phyloP scores from a whole-genome alignment of 2,888 invertebrate species.

The Bibio marci region DNA sequence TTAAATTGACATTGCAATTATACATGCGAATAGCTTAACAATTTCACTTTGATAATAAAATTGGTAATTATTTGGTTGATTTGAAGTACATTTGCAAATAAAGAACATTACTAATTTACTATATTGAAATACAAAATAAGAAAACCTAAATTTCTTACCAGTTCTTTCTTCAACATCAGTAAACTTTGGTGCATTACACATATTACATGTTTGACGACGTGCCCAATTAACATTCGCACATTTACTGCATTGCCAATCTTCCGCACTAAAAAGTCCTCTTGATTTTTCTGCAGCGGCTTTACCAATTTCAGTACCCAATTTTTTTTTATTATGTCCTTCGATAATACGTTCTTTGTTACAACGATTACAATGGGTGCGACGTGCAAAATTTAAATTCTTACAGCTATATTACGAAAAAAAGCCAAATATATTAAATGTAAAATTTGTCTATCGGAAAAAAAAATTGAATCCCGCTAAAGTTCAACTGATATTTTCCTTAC shows the following conservation, averaged over 20 bases:
- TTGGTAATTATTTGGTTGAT: no score
- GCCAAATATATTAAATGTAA: background rate
- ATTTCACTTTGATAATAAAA: no score
- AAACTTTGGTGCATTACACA: slow-evolving; percentile 97
- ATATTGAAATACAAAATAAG: background rate
- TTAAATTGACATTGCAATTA: no score
- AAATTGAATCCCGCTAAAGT: background rate
- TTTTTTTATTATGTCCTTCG: slow-evolving; percentile 46
- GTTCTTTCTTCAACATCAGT: slow-evolving; percentile 75
- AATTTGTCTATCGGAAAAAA: background rate
- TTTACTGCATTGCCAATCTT: slow-evolving; percentile 99
- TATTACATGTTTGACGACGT: slow-evolving; percentile 85
- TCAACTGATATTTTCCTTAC: slow-evolving; percentile 24
- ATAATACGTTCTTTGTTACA: slow-evolving; percentile 57
- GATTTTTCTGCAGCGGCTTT: slow-evolving; percentile 97
- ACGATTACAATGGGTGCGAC: slow-evolving; percentile 77
- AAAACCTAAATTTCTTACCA: slow-evolving; percentile 24
- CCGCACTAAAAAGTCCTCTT: slow-evolving; percentile 65
- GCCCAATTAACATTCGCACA: slow-evolving; percentile 99
- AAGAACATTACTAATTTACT: no score
- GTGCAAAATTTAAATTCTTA: slow-evolving; percentile 89
- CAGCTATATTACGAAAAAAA: slow-evolving; percentile 32
- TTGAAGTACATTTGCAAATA: no score
- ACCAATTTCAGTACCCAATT: slow-evolving; percentile 90
- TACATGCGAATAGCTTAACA: no score